These are phyloP conservation scores for Drosophila ochracea DNA, from an alignment of 2,888 invertebrate species.

Conservation along the genomic window DNA sequence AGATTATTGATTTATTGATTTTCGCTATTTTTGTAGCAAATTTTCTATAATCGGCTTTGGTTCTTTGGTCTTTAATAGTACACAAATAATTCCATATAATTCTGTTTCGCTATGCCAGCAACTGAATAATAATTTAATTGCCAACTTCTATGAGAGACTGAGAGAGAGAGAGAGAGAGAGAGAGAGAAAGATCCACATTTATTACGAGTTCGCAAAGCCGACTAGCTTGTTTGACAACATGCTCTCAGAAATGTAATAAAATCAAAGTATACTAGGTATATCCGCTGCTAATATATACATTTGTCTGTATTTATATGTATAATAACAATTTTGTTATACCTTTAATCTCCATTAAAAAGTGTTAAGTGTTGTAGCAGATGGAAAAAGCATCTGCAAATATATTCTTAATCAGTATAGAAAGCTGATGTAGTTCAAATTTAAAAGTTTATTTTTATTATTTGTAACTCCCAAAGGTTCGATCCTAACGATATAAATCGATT, in stretches of 20 bases:
- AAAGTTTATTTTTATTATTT: background rate
- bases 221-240: conserved; percentile 2
- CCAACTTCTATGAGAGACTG: background rate
- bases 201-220: background rate
- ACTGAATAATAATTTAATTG: background rate
- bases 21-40: background rate
- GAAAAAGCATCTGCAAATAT: background rate
- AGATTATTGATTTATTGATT: conserved; percentile 1
- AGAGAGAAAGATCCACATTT: background rate
- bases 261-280: background rate
- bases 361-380: background rate
- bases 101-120: background rate
- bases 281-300: background rate
- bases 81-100: background rate
- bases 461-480: background rate
- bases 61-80: background rate
- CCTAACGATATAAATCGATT: background rate
- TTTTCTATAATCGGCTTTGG: background rate
- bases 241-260: background rate
- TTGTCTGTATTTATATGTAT: background rate
- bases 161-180: background rate
- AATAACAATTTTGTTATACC: background rate
- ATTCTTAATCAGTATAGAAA: background rate
- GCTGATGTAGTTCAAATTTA: background rate
- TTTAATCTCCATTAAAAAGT: background rate